These are phyloP conservation scores for Knipowitschia caucasica DNA, from an alignment of 2,797 vertebrate species.

Conservation along the genomic window DNA sequence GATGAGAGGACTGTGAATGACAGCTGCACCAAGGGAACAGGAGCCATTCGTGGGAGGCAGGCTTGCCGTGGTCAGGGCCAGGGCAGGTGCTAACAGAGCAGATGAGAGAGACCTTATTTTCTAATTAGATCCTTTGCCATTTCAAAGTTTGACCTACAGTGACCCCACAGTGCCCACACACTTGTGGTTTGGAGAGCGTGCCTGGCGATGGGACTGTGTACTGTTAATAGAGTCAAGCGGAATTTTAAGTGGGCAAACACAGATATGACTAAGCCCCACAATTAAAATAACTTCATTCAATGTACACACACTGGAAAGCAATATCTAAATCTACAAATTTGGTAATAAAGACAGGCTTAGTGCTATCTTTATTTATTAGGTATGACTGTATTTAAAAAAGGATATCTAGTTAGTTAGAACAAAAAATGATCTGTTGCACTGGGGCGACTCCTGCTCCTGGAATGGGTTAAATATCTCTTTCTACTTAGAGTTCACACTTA, in stretches of 20 bases:
- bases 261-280: slow-evolving; percentile 19
- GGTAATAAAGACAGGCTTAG: no score
- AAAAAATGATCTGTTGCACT: no score
- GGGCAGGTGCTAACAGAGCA: slow-evolving; percentile 32
- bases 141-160: slow-evolving; percentile 46
- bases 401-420: no score
- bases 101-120: slow-evolving; percentile 32
- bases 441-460: no score
- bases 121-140: slow-evolving; percentile 73
- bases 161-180: slow-evolving; percentile 51
- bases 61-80: slow-evolving; percentile 46
- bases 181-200: slow-evolving; percentile 26
- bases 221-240: slow-evolving; percentile 24
- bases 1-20: slow-evolving; percentile 39
- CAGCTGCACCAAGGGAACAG: slow-evolving; percentile 36
- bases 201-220: slow-evolving; percentile 20
- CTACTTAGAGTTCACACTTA: no score
- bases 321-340: no score
- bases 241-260: slow-evolving; percentile 12
- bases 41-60: slow-evolving; percentile 52
- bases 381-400: no score
- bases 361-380: no score
- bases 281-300: background rate
- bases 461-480: no score
- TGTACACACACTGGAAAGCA: no score